These are phyloP conservation scores for Sphaeramia orbicularis DNA, from an alignment of 2,797 vertebrate species.

Conservation along the genomic window DNA sequence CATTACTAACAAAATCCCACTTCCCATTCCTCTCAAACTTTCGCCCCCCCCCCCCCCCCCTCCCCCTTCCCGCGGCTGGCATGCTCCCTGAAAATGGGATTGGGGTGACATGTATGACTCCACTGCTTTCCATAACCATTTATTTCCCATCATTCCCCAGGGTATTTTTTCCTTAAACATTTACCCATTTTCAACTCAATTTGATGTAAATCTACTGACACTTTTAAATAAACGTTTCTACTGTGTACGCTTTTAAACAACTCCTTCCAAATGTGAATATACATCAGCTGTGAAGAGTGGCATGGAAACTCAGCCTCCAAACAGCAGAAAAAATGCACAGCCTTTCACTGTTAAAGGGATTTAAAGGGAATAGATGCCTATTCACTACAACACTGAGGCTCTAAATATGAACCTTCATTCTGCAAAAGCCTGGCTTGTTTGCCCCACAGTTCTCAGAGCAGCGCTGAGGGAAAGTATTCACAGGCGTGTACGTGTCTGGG, in stretches of 20 bases:
- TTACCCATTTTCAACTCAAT: not conserved
- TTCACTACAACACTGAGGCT: constrained; percentile 51
- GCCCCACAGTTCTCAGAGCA: constrained; percentile 44
- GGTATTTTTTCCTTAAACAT: not conserved
- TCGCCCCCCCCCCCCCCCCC: constrained; percentile 66
- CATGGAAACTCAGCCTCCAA: constrained; percentile 30
- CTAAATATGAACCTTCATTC: constrained; percentile 67
- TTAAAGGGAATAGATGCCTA: constrained; percentile 60
- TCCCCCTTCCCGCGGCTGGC: constrained; percentile 49
- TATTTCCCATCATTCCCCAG: constrained; percentile 60
- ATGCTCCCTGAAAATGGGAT: constrained; percentile 64
- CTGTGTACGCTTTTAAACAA: not conserved
- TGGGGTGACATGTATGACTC: constrained; percentile 71
- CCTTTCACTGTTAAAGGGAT: constrained; percentile 62
- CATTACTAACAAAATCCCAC: constrained; percentile 84
- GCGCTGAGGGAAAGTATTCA: constrained; percentile 64
- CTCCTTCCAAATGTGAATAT: constrained; percentile 11
- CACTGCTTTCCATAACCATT: constrained; percentile 47
- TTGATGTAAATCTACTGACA: not conserved
- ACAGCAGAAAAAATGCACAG: constrained; percentile 23
- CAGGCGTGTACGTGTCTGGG: constrained; percentile 74
- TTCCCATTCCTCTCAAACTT: constrained; percentile 84
- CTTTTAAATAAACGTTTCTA: not conserved
- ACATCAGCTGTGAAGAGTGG: constrained; percentile 16
- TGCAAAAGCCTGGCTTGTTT: constrained; percentile 56